Percentiles rank a stretch among this genome's conserved stretches.
Conservation (phyloP, 1,140 invertebrate genomes). For the Coenobita brevimanus region DNA sequence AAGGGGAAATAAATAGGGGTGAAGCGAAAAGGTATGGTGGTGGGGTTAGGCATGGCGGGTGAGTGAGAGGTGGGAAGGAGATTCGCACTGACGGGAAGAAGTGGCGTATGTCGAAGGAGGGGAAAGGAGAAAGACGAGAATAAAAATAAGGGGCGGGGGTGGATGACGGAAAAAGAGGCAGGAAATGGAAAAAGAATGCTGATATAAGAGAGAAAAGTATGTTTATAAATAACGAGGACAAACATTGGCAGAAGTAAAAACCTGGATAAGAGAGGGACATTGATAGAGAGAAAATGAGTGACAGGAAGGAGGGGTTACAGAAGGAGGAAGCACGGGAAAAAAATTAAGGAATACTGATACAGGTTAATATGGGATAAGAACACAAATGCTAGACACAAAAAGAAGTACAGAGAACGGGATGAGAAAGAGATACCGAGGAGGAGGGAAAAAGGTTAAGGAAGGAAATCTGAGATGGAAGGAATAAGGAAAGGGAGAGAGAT, state of each 20-base stretch:
- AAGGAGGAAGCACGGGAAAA: too few species aligned
- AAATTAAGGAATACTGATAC: too few species aligned
- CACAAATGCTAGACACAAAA: not conserved
- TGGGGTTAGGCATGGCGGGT: not conserved
- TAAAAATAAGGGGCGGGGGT: not conserved
- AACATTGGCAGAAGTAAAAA: not conserved
- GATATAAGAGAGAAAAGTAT: not conserved
- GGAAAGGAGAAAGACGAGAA: not conserved
- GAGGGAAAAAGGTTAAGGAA: not conserved
- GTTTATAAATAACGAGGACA: too few species aligned
- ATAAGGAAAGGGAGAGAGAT: not conserved
- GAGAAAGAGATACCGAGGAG: not conserved
- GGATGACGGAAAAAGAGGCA: not conserved
- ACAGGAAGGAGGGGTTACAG: too few species aligned
- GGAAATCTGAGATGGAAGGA: constrained; percentile 1
- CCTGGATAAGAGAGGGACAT: constrained; percentile 13
- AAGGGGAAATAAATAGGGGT: not conserved
- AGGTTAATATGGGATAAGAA: too few species aligned
- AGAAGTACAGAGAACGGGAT: too few species aligned
- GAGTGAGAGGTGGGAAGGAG: not conserved
- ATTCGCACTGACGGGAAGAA: not conserved
- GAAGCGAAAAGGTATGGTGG: not conserved
- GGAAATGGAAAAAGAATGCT: not conserved
- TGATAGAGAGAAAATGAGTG: constrained; percentile 29
- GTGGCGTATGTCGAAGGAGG: not conserved